Evolutionary conservation across 2,888 invertebrate genomes (phyloP), one percentile per base, ranked within the genome.

Genomic region (Acleris laterana): DNA sequence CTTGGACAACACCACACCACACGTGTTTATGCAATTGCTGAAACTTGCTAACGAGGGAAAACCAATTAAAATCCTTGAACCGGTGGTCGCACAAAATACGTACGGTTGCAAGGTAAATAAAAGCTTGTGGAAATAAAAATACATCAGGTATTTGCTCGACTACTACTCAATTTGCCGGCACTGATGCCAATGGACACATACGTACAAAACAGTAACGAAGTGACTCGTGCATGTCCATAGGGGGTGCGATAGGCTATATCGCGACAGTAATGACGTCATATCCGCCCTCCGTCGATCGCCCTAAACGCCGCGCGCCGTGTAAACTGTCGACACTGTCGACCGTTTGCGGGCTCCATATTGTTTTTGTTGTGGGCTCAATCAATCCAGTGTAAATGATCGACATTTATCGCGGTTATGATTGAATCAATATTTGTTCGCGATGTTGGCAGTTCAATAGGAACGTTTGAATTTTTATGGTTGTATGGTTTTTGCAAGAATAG

Each of bases 241-340:
- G 69, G 69, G 55, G 59, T 48, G 61, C 46, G 66, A 66, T 58
- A 22, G 53, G 53, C 58, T 51, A 58, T 68, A 68, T 66, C 63
- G 55, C 62, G 59, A 44, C 66, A 66, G 65, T 70, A 69, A 71
- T 70, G 71, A 71, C 69, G 68, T 71, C 71, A 71, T 68, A 68
- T 71, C 69, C 71, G 71, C 49, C 59, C 66, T 61, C 42, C 51
- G 61, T 55, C 50, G 48, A 61, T 70, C 64, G 67, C 70, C 66
- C 70, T 68, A 68, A 68, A 70, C 68, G 60, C 28, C 49, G 63
- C 70, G 71, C 68, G 60, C 28, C 49, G 62, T 71, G 71, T 66
- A 65, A 69, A 69, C 56, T 63, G 70, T 38, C 64, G 60, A 61
- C 28, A 28, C 32, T 32, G 32, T 32, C 32, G 32, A 32, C 63